Evolutionary conservation across 2,797 vertebrate genomes (phyloP).

Genomic region (Propithecus deckenii): DNA sequence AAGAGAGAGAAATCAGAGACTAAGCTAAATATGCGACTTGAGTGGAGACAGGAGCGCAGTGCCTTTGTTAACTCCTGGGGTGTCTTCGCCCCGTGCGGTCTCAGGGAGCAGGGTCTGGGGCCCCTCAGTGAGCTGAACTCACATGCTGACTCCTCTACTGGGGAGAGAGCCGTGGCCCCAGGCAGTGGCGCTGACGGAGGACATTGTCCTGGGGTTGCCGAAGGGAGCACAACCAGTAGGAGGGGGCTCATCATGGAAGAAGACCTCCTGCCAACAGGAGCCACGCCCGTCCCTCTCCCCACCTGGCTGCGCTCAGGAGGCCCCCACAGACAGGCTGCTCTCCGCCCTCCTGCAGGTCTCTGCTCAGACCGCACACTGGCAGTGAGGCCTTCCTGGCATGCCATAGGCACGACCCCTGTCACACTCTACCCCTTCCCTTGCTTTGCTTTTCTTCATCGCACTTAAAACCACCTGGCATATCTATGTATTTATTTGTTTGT

Average conservation of each 20-base stretch:
- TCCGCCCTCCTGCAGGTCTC: neutral
- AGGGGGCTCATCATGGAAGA: neutral
- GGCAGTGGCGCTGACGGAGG: neutral
- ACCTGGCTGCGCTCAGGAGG: fast-evolving
- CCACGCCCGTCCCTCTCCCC: neutral
- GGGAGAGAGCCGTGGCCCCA: neutral
- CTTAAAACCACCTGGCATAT: neutral
- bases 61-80: neutral
- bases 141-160: fast-evolving
- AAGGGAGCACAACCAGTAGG: neutral
- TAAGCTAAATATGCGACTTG: fast-evolving
- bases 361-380: neutral
- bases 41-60: neutral
- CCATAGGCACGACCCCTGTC: neutral
- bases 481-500: neutral
- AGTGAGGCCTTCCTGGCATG: neutral
- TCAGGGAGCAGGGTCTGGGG: neutral
- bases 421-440: neutral
- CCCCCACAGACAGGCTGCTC: neutral
- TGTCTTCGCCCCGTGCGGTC: neutral
- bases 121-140: neutral
- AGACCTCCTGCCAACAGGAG: neutral
- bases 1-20: conserved; percentile 9
- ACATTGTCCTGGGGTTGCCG: neutral
- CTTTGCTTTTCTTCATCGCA: neutral